Evolutionary conservation across 1,140 invertebrate species (phyloP).

Genomic region (Drosophila rhopaloa): DNA sequence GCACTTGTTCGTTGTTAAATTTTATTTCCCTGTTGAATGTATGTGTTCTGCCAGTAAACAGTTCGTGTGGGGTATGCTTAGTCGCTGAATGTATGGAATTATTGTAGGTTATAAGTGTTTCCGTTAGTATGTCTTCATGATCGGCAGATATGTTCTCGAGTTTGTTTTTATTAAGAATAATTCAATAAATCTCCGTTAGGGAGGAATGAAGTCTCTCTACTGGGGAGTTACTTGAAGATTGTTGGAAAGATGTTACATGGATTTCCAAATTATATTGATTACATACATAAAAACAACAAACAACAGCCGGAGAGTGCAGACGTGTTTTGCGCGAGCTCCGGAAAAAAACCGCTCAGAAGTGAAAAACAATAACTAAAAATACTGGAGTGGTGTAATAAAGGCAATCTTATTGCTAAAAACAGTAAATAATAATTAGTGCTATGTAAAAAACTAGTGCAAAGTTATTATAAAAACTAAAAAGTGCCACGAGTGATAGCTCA

Average conservation of each 20-base stretch:
- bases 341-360: no score
- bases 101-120: background rate
- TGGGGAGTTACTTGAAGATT: background rate
- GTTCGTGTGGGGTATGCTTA: background rate
- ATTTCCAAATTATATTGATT: background rate
- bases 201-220: background rate
- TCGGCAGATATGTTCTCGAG: background rate
- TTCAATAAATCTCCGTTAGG: conserved; percentile 1
- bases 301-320: no score
- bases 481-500: no score
- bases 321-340: no score
- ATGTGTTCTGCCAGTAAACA: background rate
- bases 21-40: background rate
- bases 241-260: background rate
- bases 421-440: no score
- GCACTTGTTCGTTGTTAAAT: background rate
- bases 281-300: no score
- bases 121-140: background rate
- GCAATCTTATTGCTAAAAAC: no score
- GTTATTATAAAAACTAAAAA: no score
- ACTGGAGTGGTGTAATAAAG: no score
- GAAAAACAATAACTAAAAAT: no score
- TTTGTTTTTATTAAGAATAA: background rate
- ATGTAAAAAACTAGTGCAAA: no score
- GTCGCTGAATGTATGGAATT: background rate